phyloP scores from a whole-genome alignment of 2,113 vertebrate genomes.

The Zapornia atra region DNA sequence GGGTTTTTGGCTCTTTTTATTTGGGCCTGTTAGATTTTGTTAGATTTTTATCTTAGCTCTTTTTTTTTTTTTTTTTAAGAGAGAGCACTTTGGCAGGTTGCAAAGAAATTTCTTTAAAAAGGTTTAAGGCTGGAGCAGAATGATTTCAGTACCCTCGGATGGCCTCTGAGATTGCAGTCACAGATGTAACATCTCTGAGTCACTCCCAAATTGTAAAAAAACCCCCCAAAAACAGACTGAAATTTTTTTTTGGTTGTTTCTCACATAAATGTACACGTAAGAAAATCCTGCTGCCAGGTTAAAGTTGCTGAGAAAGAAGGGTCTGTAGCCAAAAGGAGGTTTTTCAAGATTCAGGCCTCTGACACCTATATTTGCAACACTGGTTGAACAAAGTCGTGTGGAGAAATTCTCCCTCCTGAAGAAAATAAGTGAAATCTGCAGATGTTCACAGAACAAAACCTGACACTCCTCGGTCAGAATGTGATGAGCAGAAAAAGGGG shows the following conservation, averaged over 20 bases:
- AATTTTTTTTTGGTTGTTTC: background rate
- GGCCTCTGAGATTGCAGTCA: background rate
- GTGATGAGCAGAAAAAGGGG: background rate
- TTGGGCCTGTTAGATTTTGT: background rate
- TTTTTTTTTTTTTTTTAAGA: background rate
- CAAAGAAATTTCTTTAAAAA: background rate
- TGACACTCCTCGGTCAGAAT: rapidly evolving
- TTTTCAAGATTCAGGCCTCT: background rate
- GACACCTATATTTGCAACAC: background rate
- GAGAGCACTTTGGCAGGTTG: background rate
- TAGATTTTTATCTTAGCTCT: background rate
- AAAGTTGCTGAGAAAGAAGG: background rate
- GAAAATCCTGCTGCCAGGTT: background rate
- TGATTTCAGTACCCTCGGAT: background rate
- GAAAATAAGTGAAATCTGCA: background rate
- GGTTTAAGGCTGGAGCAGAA: background rate
- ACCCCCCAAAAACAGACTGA: background rate
- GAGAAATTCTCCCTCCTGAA: background rate
- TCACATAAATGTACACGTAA: background rate
- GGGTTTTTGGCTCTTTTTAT: background rate
- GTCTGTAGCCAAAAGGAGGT: background rate
- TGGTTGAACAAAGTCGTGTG: background rate
- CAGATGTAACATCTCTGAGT: background rate
- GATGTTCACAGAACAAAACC: background rate
- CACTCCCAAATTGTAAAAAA: background rate